These are phyloP conservation scores for Orthosia gracilis DNA, from an alignment of 2,888 invertebrate species.

Conservation along the genomic window DNA sequence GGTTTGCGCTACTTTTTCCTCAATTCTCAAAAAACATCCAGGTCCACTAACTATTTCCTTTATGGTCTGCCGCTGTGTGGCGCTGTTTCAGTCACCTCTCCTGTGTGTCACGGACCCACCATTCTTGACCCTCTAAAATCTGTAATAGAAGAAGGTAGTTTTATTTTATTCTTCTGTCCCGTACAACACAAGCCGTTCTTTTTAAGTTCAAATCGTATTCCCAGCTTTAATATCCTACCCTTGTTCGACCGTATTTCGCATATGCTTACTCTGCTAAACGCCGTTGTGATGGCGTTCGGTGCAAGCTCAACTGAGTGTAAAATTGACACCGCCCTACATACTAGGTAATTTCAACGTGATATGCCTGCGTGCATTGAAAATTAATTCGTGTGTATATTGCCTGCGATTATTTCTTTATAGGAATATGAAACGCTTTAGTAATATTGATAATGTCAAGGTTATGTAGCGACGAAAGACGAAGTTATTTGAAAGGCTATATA, in stretches of 20 bases:
- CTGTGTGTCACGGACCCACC: too few relatives aligned
- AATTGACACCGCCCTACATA: slow-evolving; percentile 57
- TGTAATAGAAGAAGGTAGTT: too few relatives aligned
- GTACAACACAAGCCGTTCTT: neutral
- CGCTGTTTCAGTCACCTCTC: too few relatives aligned
- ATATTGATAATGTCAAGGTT: slow-evolving; percentile 1
- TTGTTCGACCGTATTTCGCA: slow-evolving; percentile 10
- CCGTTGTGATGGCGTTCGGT: slow-evolving; percentile 31
- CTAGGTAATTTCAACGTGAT: slow-evolving; percentile 46
- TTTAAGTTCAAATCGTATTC: neutral
- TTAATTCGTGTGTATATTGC: slow-evolving; percentile 21
- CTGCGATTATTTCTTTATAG: slow-evolving; percentile 14
- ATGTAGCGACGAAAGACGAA: neutral
- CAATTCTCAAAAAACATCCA: too few relatives aligned
- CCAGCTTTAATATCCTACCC: slow-evolving; percentile 31
- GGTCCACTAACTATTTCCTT: too few relatives aligned
- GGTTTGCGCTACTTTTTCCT: too few relatives aligned
- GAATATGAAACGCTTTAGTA: neutral
- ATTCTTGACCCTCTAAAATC: too few relatives aligned
- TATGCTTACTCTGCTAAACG: slow-evolving; percentile 18
- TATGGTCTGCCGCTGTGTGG: too few relatives aligned
- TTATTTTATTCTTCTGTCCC: slow-evolving; percentile 1
- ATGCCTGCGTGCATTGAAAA: slow-evolving; percentile 44
- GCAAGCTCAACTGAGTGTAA: slow-evolving; percentile 50
- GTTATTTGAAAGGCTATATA: neutral